A percentile compares a stretch with the other conserved stretches of the same genome.
Evolutionary conservation across 1,140 invertebrate genomes (phyloP).

Genomic region (Telenomus remus): DNA sequence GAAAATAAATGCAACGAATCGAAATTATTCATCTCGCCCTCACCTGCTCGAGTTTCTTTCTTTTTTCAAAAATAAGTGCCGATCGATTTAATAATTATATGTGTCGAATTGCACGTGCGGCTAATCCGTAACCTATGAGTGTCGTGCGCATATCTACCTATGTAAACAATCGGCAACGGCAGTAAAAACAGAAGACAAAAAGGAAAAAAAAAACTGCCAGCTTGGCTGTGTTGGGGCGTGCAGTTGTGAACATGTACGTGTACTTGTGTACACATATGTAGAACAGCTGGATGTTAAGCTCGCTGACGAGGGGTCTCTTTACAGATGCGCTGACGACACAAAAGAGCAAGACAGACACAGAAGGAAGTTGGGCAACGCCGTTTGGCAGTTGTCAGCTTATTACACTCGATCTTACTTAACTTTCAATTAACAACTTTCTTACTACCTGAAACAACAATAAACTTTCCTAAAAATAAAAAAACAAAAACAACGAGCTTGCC

Average conservation of each 20-base stretch:
- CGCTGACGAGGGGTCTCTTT: conserved; percentile 19
- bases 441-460: too few species aligned
- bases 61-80: conserved; percentile 1
- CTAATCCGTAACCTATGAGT: conserved; percentile 37
- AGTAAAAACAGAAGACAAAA: conserved; percentile 19
- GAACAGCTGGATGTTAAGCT: conserved; percentile 31
- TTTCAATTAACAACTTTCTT: too few species aligned
- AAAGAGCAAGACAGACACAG: conserved; percentile 2
- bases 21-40: too few species aligned
- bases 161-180: conserved; percentile 24
- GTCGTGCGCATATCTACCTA: conserved; percentile 41
- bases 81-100: conserved; percentile 19
- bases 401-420: too few species aligned
- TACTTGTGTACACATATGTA: conserved; percentile 8
- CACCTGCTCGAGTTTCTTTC: too few species aligned
- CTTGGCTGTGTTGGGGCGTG: neutral
- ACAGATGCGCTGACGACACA: conserved; percentile 18
- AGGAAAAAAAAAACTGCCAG: conserved; percentile 25
- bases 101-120: conserved; percentile 30
- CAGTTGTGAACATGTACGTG: neutral
- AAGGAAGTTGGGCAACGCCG: conserved; percentile 27
- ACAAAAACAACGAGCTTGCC: too few species aligned
- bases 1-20: too few species aligned
- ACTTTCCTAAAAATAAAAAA: too few species aligned
- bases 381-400: conserved; percentile 51